phyloP scores from a whole-genome alignment of 2,888 invertebrate species.

The Hetaerina titia region DNA sequence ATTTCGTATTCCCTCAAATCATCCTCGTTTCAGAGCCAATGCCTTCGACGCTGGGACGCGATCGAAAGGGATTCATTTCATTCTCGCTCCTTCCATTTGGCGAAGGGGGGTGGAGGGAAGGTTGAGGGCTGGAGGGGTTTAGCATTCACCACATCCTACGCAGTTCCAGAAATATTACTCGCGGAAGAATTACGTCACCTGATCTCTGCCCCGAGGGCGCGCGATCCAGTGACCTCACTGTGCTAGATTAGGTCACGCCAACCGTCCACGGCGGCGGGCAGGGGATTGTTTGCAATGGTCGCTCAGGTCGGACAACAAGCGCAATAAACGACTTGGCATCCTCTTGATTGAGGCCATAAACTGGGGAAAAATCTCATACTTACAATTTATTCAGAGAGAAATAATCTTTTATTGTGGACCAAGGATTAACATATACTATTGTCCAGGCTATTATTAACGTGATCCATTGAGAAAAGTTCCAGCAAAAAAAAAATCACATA shows the following conservation, averaged over 20 bases:
- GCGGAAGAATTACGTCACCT: slow-evolving; percentile 4
- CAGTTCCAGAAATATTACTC: slow-evolving; percentile 2
- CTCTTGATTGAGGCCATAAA: slow-evolving; percentile 29
- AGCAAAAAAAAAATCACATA: too few relatives aligned
- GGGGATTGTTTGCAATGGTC: not conserved
- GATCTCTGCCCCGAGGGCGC: not conserved
- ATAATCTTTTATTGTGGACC: too few relatives aligned
- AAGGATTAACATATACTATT: not conserved
- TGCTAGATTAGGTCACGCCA: slow-evolving; percentile 44
- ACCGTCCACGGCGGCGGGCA: not conserved
- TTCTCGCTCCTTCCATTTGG: not conserved
- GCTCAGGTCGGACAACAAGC: not conserved
- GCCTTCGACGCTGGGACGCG: not conserved
- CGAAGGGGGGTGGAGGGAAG: not conserved
- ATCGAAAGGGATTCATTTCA: not conserved
- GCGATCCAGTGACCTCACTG: slow-evolving; percentile 65
- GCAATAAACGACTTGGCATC: not conserved
- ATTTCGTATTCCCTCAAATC: not conserved
- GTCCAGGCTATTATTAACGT: too few relatives aligned
- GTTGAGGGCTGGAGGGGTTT: not conserved
- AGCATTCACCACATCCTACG: slow-evolving; percentile 26
- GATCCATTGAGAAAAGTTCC: too few relatives aligned
- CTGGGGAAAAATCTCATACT: not conserved
- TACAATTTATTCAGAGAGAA: not conserved
- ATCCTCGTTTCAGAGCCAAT: not conserved